phyloP scores from a whole-genome alignment of 2,113 vertebrate genomes.

The Regulus satrapa region DNA sequence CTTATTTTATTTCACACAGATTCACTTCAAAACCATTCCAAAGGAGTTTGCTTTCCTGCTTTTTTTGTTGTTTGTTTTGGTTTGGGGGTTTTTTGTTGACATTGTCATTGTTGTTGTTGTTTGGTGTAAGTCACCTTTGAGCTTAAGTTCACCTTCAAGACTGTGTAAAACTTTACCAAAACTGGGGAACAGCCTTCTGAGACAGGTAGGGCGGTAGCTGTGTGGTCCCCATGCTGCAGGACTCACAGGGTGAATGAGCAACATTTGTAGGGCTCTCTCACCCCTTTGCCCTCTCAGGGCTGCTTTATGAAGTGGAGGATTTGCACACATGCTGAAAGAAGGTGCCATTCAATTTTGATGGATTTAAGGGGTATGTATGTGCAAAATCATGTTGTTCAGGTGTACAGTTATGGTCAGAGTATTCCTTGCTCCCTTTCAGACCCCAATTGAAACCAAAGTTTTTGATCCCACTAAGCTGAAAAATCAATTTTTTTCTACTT shows the following conservation, averaged over 20 bases:
- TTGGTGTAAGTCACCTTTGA: background rate
- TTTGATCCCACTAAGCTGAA: background rate
- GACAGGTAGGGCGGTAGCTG: background rate
- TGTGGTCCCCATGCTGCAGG: background rate
- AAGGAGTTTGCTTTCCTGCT: background rate
- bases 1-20: background rate
- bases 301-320: background rate
- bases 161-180: background rate
- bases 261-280: background rate
- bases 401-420: background rate
- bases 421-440: background rate
- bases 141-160: background rate
- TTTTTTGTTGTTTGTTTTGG: background rate
- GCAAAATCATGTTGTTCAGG: background rate
- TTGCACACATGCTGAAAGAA: background rate
- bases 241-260: background rate
- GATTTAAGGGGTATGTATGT: accelerated
- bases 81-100: background rate
- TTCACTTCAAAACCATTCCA: background rate
- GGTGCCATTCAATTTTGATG: accelerated
- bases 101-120: no score
- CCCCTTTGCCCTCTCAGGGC: background rate
- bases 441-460: background rate
- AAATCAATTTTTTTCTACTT: background rate
- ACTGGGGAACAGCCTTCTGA: background rate